These are phyloP conservation scores for Chrysomela aeneicollis DNA, from an alignment of 2,888 invertebrate species.

Conservation along the genomic window DNA sequence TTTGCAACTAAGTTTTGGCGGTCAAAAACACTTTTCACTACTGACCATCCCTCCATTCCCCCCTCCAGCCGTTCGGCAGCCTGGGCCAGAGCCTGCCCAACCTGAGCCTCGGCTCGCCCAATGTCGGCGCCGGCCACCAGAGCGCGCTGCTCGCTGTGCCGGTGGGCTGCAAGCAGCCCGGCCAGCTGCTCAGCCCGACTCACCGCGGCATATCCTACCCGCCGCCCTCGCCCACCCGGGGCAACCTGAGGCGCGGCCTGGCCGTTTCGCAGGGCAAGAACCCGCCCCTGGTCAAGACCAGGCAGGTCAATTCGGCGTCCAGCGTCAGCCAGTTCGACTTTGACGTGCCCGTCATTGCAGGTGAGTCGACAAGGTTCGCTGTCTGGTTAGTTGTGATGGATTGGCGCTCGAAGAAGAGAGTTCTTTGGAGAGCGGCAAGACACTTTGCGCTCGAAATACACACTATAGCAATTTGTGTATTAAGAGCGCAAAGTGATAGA, in stretches of 20 bases:
- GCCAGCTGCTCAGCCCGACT: conserved; percentile 66
- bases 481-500: no score
- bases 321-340: conserved; percentile 59
- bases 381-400: no score
- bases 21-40: no score
- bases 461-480: no score
- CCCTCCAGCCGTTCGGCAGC: conserved; percentile 66
- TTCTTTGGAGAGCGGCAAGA: no score
- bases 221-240: conserved; percentile 79
- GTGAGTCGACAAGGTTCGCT: no score
- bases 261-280: conserved; percentile 80
- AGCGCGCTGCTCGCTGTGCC: conserved; percentile 66
- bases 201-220: conserved; percentile 83
- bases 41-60: no score
- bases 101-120: conserved; percentile 64
- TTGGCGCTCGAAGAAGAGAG: no score
- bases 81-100: conserved; percentile 85
- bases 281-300: conserved; percentile 82
- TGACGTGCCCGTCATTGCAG: conserved; percentile 63
- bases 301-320: conserved; percentile 71
- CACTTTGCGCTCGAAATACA: no score
- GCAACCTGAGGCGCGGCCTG: conserved; percentile 70
- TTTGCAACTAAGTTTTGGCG: no score
- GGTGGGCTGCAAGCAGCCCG: conserved; percentile 52
- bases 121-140: conserved; percentile 59